Evolutionary conservation across 2,797 vertebrate genomes (phyloP), one percentile per base, ranked within the genome.

Genomic region (Brachyrhaphis roseni): DNA sequence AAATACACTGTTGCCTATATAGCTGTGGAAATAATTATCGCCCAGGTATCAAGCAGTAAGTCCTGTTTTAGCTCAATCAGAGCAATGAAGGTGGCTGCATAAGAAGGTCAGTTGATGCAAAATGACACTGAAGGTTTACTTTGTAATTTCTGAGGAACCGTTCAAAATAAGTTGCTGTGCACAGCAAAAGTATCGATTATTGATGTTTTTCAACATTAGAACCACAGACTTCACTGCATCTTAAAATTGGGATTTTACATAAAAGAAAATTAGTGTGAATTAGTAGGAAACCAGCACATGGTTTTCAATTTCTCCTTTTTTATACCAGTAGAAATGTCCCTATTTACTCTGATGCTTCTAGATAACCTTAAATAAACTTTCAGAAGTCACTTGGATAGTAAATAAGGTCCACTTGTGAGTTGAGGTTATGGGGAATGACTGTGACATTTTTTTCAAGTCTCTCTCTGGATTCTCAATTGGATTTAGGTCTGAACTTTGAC

Each of bases 1-100:
- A 45, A 79, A 78, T 76, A 8, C 76, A 87, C 86, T 45, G 72
- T n/a, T 47, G 45, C 76, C 46, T 45, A 55, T 74, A 55, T 0
- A 70, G 36, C 11, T 28, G 41, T 36, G 28, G 68, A 18, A 70
- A 39, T 46, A 31, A 43, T 46, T 31, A 31, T 76, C 18, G 10
- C n/a, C 28, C 8, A 31, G n/a, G 41, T 57, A 46, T 45, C 16
- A 46, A 12, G 68, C 41, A 77, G 49, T 49, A 0, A 10, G 0
- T 72, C 62, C 20, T 28, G 15, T 74, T 81, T 76, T 59, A 8
- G 26, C 31, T 72, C 71, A 51, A 77, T 43, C 5, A 43, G 20
- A 26, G 74, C 7, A 39, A 8, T 46, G 5, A 83, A 18, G 49
- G 34, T 28, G 20, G 70, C 68, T 5, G 47, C 6, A 75, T 51